Evolutionary conservation across 2,888 invertebrate genomes (phyloP).

Genomic region (Ceramica pisi): DNA sequence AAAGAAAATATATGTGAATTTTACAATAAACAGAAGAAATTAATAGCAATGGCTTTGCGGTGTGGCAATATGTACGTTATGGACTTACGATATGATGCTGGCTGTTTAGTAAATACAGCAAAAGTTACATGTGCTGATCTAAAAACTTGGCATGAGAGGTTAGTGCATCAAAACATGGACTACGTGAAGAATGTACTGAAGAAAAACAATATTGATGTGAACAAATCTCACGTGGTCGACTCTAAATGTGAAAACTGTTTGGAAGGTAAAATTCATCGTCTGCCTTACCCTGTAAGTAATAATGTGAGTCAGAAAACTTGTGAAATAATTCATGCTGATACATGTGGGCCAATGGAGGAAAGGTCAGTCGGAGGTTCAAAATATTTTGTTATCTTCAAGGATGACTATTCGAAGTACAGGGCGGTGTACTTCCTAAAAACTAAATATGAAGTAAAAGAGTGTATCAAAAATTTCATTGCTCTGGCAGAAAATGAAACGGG

Average conservation of each 20-base stretch:
- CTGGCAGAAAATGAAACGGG: conserved; percentile 25
- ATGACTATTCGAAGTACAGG: not conserved
- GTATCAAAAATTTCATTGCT: conserved; percentile 7
- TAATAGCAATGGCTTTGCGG: not conserved
- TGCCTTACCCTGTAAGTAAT: not conserved
- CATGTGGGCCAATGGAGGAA: too few species aligned
- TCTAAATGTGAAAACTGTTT: not conserved
- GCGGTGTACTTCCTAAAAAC: not conserved
- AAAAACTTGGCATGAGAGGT: not conserved
- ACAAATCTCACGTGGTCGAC: not conserved
- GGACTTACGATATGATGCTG: not conserved
- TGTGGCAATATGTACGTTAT: not conserved
- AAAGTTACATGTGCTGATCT: not conserved
- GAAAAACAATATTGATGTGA: not conserved
- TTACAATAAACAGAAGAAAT: not conserved
- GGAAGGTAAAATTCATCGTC: not conserved
- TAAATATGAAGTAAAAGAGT: not conserved
- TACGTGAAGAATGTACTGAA: not conserved
- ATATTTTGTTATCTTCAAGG: not conserved
- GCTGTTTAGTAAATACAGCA: not conserved
- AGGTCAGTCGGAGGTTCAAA: not conserved
- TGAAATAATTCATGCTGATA: not conserved
- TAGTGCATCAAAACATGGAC: not conserved
- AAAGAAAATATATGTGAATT: not conserved
- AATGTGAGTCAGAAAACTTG: not conserved